Conservation (phyloP, 2,113 vertebrate genomes). For the Pygoscelis adeliae region DNA sequence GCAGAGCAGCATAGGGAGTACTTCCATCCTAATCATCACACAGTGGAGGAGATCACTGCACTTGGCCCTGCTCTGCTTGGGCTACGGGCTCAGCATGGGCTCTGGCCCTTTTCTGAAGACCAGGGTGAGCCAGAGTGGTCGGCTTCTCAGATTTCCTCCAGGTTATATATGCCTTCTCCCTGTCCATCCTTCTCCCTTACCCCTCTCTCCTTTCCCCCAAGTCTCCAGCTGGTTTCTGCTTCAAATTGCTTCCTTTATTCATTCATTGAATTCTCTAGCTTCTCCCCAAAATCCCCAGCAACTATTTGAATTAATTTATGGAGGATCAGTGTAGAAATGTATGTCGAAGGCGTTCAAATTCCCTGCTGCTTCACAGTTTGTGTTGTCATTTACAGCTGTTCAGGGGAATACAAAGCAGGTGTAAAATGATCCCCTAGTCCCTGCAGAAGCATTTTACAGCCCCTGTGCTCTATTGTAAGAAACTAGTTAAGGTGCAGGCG, state of each 20-base stretch:
- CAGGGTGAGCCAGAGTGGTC: neutral
- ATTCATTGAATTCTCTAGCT: neutral
- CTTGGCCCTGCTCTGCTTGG: neutral
- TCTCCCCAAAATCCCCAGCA: neutral
- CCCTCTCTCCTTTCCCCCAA: neutral
- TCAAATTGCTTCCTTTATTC: neutral
- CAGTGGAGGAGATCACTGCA: neutral
- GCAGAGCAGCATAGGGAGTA: neutral
- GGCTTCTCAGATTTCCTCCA: neutral
- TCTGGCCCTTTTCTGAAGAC: neutral
- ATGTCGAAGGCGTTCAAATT: neutral
- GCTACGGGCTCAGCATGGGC: neutral
- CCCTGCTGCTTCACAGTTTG: constrained; percentile 7
- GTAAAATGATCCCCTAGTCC: neutral
- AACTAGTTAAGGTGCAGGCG: constrained; percentile 14
- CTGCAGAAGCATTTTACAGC: neutral
- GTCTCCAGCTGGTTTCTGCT: neutral
- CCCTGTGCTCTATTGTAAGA: neutral
- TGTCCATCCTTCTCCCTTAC: neutral
- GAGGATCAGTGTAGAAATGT: neutral
- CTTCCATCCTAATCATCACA: neutral
- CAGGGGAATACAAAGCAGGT: constrained; percentile 25
- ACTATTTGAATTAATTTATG: neutral
- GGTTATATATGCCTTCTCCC: neutral
- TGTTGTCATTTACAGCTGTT: constrained; percentile 32